Conservation (phyloP, 64 coral and sea anemone genomes). For the Montipora foliosa region DNA sequence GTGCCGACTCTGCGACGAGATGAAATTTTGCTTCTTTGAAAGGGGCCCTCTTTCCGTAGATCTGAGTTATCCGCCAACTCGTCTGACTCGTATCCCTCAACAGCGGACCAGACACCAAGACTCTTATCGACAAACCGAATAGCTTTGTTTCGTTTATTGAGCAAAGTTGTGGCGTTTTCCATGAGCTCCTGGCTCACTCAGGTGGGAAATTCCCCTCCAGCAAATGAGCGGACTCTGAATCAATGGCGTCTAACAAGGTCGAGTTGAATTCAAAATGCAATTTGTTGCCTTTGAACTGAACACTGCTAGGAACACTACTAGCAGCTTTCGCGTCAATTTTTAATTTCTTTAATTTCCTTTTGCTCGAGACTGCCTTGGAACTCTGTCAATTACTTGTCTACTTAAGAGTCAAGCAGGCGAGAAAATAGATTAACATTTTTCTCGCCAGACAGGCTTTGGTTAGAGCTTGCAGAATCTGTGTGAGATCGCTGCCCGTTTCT, state of each 20-base stretch:
- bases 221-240: too few species aligned
- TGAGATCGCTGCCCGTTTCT: not conserved
- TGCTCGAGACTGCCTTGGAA: not conserved
- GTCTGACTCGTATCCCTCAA: slow-evolving; percentile 17
- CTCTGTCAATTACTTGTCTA: not conserved
- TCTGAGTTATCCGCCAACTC: slow-evolving; percentile 12
- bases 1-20: too few species aligned
- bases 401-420: not conserved
- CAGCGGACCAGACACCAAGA: slow-evolving; percentile 22
- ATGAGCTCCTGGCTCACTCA: too few species aligned
- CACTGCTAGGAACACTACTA: not conserved
- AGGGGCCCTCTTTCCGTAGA: too few species aligned
- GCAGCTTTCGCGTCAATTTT: not conserved
- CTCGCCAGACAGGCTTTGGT: not conserved
- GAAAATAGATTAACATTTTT: not conserved
- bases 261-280: too few species aligned
- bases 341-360: not conserved
- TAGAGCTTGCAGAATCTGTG: not conserved
- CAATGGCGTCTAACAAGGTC: too few species aligned
- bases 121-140: not conserved
- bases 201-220: too few species aligned
- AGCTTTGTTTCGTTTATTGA: too few species aligned
- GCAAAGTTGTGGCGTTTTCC: too few species aligned
- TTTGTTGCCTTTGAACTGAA: not conserved
- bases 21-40: too few species aligned